A percentile compares a stretch with the other conserved stretches of the same genome.
phyloP scores from a whole-genome alignment of 2,113 vertebrate genomes.

The Lontra canadensis region DNA sequence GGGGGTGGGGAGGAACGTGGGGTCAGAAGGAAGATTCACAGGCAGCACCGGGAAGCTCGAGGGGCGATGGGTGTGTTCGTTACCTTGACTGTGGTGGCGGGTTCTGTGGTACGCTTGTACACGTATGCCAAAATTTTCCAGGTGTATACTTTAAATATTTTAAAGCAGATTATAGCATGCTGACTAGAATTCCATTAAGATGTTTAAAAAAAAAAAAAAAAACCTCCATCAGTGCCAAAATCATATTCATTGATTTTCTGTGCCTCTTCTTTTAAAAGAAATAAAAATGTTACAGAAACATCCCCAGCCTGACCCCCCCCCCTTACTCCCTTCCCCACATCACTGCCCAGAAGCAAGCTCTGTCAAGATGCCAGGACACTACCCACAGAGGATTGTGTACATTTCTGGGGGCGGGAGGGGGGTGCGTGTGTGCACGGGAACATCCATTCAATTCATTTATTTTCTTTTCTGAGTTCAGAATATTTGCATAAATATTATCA shows the following conservation, averaged over 20 bases:
- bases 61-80: background rate
- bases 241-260: too few relatives aligned
- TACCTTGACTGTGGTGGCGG: background rate
- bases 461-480: background rate
- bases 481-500: background rate
- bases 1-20: background rate
- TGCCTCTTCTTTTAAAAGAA: background rate
- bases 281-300: background rate
- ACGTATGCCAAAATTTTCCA: background rate
- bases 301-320: background rate
- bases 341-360: background rate
- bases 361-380: too few relatives aligned
- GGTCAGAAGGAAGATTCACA: too few relatives aligned
- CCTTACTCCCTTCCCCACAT: background rate
- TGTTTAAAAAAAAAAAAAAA: background rate
- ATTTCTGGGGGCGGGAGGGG: too few relatives aligned
- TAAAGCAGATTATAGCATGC: background rate
- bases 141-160: background rate
- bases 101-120: background rate
- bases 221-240: background rate
- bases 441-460: too few relatives aligned
- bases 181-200: background rate
- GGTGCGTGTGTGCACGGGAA: background rate
- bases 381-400: background rate
- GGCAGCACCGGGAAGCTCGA: too few relatives aligned